These are phyloP conservation scores for Acromyrmex heyeri DNA, from an alignment of 1,140 invertebrate genomes.

Conservation along the genomic window DNA sequence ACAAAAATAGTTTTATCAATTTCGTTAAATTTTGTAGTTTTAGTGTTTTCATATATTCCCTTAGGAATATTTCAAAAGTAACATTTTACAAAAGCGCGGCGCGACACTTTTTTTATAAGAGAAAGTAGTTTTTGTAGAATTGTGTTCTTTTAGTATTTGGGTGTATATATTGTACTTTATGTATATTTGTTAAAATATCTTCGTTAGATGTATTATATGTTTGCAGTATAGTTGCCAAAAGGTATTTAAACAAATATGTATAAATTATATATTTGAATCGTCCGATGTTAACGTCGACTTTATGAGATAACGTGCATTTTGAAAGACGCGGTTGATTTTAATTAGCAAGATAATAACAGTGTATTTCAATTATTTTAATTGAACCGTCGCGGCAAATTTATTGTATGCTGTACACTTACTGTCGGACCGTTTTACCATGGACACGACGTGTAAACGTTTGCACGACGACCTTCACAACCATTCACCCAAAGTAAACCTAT, in stretches of 20 bases:
- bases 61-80: not conserved
- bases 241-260: not conserved
- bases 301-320: not conserved
- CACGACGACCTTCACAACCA: conserved; percentile 2
- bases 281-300: not conserved
- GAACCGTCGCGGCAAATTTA: conserved; percentile 8
- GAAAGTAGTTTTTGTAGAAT: not conserved
- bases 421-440: not conserved
- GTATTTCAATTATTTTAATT: conserved; percentile 37
- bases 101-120: not conserved
- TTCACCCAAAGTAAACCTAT: not conserved
- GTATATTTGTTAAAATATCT: not conserved
- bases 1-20: too few species aligned
- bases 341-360: conserved; percentile 6
- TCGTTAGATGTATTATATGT: not conserved
- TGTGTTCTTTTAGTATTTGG: not conserved
- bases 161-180: not conserved
- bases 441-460: conserved; percentile 2
- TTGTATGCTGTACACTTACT: not conserved
- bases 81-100: not conserved
- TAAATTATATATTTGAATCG: not conserved
- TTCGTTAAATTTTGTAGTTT: too few species aligned
- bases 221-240: not conserved
- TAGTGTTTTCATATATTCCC: too few species aligned
- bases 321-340: conserved; percentile 13